Evolutionary conservation across 2,888 invertebrate species (phyloP).

Genomic region (Nomada fabriciana): DNA sequence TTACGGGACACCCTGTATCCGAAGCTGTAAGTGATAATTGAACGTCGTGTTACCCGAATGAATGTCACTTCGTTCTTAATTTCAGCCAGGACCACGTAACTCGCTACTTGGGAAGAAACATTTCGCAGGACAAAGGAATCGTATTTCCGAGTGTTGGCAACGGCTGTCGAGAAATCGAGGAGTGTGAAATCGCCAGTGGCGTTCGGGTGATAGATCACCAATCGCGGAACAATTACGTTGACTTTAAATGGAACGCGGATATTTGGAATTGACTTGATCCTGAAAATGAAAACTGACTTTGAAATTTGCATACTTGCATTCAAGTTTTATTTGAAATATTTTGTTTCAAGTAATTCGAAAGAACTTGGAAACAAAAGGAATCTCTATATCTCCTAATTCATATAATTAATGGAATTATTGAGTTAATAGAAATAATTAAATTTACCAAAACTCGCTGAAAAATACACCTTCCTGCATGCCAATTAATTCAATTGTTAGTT

Average conservation of each 20-base stretch:
- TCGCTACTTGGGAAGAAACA: constrained; percentile 81
- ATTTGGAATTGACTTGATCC: constrained; percentile 76
- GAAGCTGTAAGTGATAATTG: too few relatives aligned
- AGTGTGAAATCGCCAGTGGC: constrained; percentile 82
- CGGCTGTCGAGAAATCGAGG: constrained; percentile 83
- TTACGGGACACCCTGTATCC: too few relatives aligned
- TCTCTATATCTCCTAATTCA: background rate
- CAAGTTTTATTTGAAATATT: background rate
- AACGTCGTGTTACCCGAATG: constrained; percentile 64
- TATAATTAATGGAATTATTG: background rate
- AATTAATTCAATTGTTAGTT: constrained; percentile 81
- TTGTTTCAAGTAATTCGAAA: too few relatives aligned
- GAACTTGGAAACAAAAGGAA: too few relatives aligned
- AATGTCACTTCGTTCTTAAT: constrained; percentile 76
- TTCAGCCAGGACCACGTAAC: constrained; percentile 83
- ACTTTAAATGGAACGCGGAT: constrained; percentile 70
- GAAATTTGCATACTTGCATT: background rate
- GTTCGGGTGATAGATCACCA: constrained; percentile 82
- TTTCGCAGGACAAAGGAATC: constrained; percentile 83
- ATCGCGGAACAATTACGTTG: constrained; percentile 79
- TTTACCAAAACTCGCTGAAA: constrained; percentile 84
- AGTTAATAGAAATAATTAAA: background rate
- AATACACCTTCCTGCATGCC: constrained; percentile 81
- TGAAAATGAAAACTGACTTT: constrained; percentile 15
- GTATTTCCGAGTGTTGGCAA: constrained; percentile 79